Evolutionary conservation across 2,888 invertebrate genomes (phyloP).

Genomic region (Oligia fasciuncula): DNA sequence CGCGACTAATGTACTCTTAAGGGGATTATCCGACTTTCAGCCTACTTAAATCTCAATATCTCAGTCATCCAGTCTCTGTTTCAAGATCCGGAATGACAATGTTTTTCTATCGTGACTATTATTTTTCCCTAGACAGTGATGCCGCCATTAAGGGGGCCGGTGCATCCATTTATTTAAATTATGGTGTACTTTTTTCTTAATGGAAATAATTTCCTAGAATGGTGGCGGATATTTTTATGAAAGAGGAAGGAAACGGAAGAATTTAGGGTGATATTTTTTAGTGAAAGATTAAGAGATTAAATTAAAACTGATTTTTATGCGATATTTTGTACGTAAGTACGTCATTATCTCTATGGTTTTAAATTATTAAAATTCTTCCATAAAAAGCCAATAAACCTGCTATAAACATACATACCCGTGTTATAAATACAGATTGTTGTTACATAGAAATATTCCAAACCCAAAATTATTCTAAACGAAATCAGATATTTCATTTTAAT

Average conservation of each 20-base stretch:
- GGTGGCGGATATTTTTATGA: slow-evolving; percentile 46
- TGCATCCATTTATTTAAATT: slow-evolving; percentile 65
- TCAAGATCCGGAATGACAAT: slow-evolving; percentile 33
- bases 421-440: slow-evolving; percentile 17
- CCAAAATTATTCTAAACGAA: slow-evolving; percentile 31
- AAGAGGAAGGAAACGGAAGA: slow-evolving; percentile 35
- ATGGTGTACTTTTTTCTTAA: slow-evolving; percentile 56
- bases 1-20: slow-evolving; percentile 6
- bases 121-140: slow-evolving; percentile 47
- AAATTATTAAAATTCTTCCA: background rate
- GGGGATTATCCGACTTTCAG: slow-evolving; percentile 30
- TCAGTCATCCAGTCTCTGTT: background rate
- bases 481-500: slow-evolving; percentile 50
- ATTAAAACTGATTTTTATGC: slow-evolving; percentile 14
- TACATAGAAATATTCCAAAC: slow-evolving; percentile 33
- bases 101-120: slow-evolving; percentile 44
- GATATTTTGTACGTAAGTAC: background rate
- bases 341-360: background rate
- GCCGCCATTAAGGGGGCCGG: slow-evolving; percentile 45
- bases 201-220: slow-evolving; percentile 61
- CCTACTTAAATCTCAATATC: slow-evolving; percentile 6
- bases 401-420: background rate
- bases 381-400: background rate
- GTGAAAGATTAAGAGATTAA: slow-evolving; percentile 22
- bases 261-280: slow-evolving; percentile 42